Conservation (phyloP, 2,797 vertebrate species). For the Notolepis coatsorum region DNA sequence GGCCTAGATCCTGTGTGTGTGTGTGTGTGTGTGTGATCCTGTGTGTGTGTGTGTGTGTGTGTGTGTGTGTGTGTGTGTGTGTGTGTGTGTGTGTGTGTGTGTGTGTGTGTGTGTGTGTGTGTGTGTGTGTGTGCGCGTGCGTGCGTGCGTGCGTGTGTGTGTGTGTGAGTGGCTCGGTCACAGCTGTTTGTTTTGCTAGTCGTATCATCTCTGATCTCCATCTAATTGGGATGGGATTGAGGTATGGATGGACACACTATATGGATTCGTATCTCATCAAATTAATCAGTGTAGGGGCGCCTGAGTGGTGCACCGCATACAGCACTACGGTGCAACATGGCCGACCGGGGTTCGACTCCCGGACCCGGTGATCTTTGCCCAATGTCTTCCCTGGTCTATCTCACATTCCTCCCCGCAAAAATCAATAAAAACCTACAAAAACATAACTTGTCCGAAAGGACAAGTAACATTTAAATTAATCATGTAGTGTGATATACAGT, state of each 20-base stretch:
- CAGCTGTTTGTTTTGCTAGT: conserved; percentile 53
- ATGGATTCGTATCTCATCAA: neutral
- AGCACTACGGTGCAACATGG: no score
- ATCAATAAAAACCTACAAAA: no score
- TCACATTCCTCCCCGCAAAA: no score
- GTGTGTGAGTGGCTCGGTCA: conserved; percentile 9
- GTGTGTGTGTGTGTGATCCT: neutral
- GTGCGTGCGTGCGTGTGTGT: neutral
- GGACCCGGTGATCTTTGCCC: no score
- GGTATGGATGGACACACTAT: conserved; percentile 19
- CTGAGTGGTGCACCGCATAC: neutral
- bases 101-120: neutral
- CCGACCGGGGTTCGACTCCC: no score
- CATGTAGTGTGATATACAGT: no score
- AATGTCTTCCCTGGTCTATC: no score
- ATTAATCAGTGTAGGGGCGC: neutral
- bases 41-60: neutral
- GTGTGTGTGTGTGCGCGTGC: neutral
- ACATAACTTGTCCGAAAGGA: no score
- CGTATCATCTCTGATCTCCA: conserved; percentile 49
- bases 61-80: neutral
- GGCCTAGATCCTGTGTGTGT: no score
- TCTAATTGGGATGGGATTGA: conserved; percentile 52
- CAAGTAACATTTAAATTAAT: no score
- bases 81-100: neutral